Evolutionary conservation across 2,797 vertebrate genomes (phyloP).

Genomic region (Prionace glauca): DNA sequence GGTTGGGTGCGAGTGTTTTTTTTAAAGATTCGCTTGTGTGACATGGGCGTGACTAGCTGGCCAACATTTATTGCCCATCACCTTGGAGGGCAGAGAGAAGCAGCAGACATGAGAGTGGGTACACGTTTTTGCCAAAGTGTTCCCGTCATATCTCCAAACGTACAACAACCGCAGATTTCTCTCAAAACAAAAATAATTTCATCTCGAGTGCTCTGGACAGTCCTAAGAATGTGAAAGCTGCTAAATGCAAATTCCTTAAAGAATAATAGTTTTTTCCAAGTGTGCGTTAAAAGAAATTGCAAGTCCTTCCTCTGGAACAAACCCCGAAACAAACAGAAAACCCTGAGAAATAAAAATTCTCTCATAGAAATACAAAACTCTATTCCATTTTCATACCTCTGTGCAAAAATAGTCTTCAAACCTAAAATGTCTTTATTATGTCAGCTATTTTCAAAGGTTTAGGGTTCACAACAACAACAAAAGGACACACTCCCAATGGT

Average conservation of each 20-base stretch:
- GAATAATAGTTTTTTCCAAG: not conserved
- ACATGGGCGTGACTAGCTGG: too few relatives aligned
- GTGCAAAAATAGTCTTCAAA: not conserved
- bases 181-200: not conserved
- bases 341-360: not conserved
- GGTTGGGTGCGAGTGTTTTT: not conserved
- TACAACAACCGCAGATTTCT: not conserved
- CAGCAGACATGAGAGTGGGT: too few relatives aligned
- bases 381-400: not conserved
- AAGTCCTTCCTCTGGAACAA: not conserved
- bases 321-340: not conserved
- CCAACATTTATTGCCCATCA: too few relatives aligned
- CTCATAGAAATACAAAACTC: not conserved
- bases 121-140: too few relatives aligned
- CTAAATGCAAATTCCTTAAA: not conserved
- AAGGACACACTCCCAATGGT: not conserved
- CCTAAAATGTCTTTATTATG: not conserved
- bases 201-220: not conserved
- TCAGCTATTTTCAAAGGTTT: not conserved
- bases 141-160: too few relatives aligned
- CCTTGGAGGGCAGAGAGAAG: too few relatives aligned
- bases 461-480: not conserved
- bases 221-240: not conserved
- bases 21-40: too few relatives aligned
- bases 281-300: not conserved